A percentile compares a stretch with the other conserved stretches of the same genome.
phyloP scores from a whole-genome alignment of 2,888 invertebrate genomes.

The Callimorpha dominula region DNA sequence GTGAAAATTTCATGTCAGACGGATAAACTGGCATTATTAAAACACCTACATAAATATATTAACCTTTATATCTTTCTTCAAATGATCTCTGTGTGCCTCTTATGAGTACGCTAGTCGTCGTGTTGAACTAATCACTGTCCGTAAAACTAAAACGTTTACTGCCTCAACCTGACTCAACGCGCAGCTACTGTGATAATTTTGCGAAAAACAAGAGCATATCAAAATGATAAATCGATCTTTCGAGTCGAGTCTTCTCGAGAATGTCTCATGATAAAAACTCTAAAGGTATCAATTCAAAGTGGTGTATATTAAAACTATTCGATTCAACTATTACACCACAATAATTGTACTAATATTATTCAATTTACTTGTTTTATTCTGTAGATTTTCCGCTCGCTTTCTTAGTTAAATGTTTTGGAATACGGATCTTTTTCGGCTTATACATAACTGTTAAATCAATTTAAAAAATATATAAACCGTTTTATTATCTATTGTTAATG shows the following conservation, averaged over 20 bases:
- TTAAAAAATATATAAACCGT: neutral
- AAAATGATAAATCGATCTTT: neutral
- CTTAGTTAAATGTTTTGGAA: no score
- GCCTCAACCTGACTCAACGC: neutral
- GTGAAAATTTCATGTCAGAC: constrained; percentile 23
- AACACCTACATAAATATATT: constrained; percentile 23
- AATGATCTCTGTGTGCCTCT: neutral
- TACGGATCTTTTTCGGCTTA: neutral
- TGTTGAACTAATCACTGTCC: neutral
- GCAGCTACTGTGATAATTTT: neutral
- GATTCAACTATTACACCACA: neutral
- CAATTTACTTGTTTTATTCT: no score
- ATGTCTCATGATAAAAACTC: neutral
- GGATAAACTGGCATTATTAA: constrained; percentile 16
- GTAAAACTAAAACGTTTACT: neutral
- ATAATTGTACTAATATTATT: neutral
- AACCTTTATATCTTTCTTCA: constrained; percentile 10
- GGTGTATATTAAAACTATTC: neutral
- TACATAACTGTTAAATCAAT: neutral
- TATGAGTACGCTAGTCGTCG: neutral
- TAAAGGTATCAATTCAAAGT: no score
- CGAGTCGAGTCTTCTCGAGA: no score
- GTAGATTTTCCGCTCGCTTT: no score
- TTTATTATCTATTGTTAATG: neutral
- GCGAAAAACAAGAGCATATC: neutral